phyloP scores from a whole-genome alignment of 2,113 vertebrate species.

The Siniperca chuatsi region DNA sequence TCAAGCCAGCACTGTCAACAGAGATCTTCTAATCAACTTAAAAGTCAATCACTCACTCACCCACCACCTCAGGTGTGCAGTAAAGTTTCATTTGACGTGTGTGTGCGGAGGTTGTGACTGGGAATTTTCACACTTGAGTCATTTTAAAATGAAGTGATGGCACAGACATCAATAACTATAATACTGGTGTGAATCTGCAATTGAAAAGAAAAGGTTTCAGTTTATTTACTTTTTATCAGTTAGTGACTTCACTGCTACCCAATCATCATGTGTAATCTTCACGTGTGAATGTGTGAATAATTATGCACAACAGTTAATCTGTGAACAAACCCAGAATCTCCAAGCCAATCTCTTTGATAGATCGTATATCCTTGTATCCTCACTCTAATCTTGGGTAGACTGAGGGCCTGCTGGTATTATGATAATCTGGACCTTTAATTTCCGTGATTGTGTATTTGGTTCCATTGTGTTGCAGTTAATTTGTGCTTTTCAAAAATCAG shows the following conservation, averaged over 20 bases:
- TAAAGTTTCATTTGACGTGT: neutral
- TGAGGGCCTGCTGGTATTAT: neutral
- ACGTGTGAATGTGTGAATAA: constrained; percentile 6
- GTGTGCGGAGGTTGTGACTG: neutral
- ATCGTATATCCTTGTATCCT: constrained; percentile 2
- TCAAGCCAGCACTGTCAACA: constrained; percentile 35
- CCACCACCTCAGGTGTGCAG: constrained; percentile 14
- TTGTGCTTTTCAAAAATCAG: neutral
- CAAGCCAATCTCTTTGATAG: neutral
- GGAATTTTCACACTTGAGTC: neutral
- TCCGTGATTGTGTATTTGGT: neutral
- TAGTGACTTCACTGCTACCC: neutral
- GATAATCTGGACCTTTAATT: constrained; percentile 21
- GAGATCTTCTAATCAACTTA: constrained; percentile 64
- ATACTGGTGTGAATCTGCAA: neutral
- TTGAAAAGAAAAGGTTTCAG: neutral
- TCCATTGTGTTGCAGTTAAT: neutral
- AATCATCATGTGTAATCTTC: neutral
- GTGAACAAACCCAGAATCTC: constrained; percentile 1
- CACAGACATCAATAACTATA: neutral
- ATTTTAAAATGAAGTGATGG: neutral
- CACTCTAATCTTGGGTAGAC: constrained; percentile 1
- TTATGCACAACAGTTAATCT: neutral
- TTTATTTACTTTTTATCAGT: constrained; percentile 4
- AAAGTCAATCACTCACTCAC: constrained; percentile 44